These are phyloP conservation scores for Diarsia mendica DNA, from an alignment of 2,888 invertebrate genomes.

Conservation along the genomic window DNA sequence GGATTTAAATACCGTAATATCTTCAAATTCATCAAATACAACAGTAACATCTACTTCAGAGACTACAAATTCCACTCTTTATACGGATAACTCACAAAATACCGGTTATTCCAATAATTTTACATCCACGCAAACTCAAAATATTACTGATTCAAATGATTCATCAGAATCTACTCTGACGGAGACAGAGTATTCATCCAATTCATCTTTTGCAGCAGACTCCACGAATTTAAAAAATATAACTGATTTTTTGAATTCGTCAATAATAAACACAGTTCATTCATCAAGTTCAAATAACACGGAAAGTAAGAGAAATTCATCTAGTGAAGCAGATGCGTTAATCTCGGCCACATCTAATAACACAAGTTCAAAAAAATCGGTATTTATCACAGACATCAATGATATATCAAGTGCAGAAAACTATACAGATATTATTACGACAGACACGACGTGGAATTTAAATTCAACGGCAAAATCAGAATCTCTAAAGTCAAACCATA, in stretches of 20 bases:
- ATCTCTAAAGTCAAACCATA: conserved; percentile 22
- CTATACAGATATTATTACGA: conserved; percentile 32
- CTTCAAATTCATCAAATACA: conserved; percentile 24
- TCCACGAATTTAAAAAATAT: conserved; percentile 2
- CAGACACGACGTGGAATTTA: conserved; percentile 23
- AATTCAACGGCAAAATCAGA: conserved; percentile 50
- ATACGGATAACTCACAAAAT: conserved; percentile 7
- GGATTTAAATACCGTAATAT: conserved; percentile 23
- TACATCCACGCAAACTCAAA: conserved; percentile 3
- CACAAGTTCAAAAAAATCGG: conserved; percentile 20
- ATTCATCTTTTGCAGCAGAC: conserved; percentile 26
- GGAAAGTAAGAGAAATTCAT: conserved; percentile 21
- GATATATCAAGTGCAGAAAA: conserved; percentile 29
- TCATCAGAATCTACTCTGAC: conserved; percentile 4
- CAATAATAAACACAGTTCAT: conserved; percentile 16
- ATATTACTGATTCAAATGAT: conserved; percentile 24
- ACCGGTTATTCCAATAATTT: conserved; percentile 7
- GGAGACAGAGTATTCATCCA: conserved; percentile 19
- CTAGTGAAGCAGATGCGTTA: conserved; percentile 2
- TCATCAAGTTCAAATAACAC: conserved; percentile 29
- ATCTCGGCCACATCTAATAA: conserved; percentile 21
- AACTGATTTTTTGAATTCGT: conserved; percentile 5
- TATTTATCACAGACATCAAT: not conserved
- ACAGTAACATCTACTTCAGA: conserved; percentile 36
- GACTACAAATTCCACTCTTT: conserved; percentile 23